Evolutionary conservation across 1,140 invertebrate genomes (phyloP).

Genomic region (Drosophila ananassae): DNA sequence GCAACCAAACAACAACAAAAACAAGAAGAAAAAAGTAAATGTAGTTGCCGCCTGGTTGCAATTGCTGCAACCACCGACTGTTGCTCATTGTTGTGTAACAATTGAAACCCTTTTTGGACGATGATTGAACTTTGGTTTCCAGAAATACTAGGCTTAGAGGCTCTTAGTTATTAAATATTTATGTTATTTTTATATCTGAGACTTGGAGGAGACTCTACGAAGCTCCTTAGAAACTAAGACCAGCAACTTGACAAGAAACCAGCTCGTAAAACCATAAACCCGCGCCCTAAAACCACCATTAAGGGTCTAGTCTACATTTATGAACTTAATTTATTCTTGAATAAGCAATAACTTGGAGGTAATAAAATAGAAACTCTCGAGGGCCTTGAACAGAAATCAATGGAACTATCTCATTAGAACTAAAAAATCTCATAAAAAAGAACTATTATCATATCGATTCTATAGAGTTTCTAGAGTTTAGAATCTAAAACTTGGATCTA

Average conservation of each 20-base stretch:
- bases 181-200: too few relatives aligned
- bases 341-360: too few relatives aligned
- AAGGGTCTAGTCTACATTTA: conserved; percentile 51
- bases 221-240: too few relatives aligned
- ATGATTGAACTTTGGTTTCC: conserved; percentile 29
- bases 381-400: too few relatives aligned
- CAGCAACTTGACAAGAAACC: too few relatives aligned
- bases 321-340: conserved; percentile 21
- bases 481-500: too few relatives aligned
- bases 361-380: too few relatives aligned
- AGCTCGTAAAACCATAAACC: conserved; percentile 20
- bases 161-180: conserved; percentile 1
- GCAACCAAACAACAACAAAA: neutral
- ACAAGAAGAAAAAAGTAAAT: conserved; percentile 18
- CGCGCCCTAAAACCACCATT: conserved; percentile 27
- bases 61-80: conserved; percentile 28
- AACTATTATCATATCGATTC: too few relatives aligned
- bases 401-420: too few relatives aligned
- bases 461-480: too few relatives aligned
- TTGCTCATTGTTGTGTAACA: conserved; percentile 62
- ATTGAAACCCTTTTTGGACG: conserved; percentile 52
- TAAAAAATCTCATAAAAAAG: too few relatives aligned
- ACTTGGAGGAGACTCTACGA: too few relatives aligned
- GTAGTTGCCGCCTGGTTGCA: conserved; percentile 39
- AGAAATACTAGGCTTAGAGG: conserved; percentile 2